phyloP scores from a whole-genome alignment of 2,888 invertebrate species.

The Muschampia staudingeri region DNA sequence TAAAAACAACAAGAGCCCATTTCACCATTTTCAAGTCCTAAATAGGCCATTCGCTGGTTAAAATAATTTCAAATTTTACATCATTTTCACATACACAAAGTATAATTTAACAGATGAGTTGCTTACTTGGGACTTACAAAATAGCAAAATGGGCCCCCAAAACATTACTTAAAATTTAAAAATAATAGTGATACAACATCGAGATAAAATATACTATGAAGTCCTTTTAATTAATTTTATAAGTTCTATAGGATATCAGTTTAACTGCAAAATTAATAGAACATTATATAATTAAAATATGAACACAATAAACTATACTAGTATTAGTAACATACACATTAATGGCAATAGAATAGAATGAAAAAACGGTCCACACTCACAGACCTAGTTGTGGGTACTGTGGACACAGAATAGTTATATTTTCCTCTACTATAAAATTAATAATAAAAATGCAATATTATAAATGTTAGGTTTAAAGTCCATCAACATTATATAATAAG shows the following conservation, averaged over 20 bases:
- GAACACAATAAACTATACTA: slow-evolving; percentile 39
- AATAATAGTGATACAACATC: not conserved
- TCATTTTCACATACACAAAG: no score
- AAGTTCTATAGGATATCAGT: slow-evolving; percentile 36
- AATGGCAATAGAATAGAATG: slow-evolving; percentile 34
- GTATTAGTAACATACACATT: slow-evolving; percentile 15
- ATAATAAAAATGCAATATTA: slow-evolving; percentile 31
- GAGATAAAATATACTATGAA: not conserved
- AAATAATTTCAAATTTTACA: no score
- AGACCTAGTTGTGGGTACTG: no score
- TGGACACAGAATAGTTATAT: not conserved
- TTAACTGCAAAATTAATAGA: slow-evolving; percentile 26
- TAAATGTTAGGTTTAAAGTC: slow-evolving; percentile 22
- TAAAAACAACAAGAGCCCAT: no score
- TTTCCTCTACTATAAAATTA: slow-evolving; percentile 23
- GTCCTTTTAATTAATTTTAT: not conserved
- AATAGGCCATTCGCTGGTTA: no score
- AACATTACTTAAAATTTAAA: not conserved
- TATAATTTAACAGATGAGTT: no score
- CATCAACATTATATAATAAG: slow-evolving; percentile 11
- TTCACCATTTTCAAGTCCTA: no score
- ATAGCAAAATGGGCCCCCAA: no score
- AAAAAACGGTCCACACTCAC: no score
- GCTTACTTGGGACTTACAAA: no score
- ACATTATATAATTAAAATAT: slow-evolving; percentile 20